A percentile compares a stretch with the other conserved stretches of the same genome.
These are phyloP conservation scores for Spheniscus humboldti DNA, from an alignment of 2,797 vertebrate genomes.

Conservation along the genomic window DNA sequence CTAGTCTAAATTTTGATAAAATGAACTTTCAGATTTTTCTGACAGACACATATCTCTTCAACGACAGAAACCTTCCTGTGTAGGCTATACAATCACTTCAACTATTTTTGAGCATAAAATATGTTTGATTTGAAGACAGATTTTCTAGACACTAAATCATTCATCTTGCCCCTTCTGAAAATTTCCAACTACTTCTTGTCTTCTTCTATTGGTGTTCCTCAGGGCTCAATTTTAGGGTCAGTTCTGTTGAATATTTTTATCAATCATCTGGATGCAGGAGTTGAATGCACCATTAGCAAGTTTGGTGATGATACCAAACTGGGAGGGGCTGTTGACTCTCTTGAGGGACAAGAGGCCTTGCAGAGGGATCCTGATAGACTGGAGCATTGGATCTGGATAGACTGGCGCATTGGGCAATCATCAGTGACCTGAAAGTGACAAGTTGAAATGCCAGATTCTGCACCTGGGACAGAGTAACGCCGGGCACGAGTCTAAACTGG, in stretches of 20 bases:
- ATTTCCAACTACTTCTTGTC: neutral
- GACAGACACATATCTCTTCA: neutral
- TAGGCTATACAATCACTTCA: neutral
- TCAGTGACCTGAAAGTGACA: neutral
- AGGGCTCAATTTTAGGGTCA: neutral
- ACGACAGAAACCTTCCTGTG: neutral
- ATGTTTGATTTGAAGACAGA: neutral
- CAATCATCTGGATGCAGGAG: neutral
- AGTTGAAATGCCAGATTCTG: neutral
- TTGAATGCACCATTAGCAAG: neutral
- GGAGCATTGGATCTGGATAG: neutral
- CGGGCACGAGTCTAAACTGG: neutral
- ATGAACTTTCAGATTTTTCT: neutral
- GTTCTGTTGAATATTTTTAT: neutral
- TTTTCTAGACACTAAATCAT: neutral
- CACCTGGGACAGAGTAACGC: neutral
- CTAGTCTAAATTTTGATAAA: neutral
- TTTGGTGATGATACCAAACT: neutral
- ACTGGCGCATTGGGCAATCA: neutral
- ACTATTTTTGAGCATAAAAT: neutral
- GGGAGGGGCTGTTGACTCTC: neutral
- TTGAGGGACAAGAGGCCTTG: neutral
- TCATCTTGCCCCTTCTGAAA: neutral
- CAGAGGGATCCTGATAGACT: neutral
- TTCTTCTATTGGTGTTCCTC: neutral